A percentile compares a stretch with the other conserved stretches of the same genome.
Evolutionary conservation across 1,140 invertebrate species (phyloP).

Genomic region (Cherax destructor): DNA sequence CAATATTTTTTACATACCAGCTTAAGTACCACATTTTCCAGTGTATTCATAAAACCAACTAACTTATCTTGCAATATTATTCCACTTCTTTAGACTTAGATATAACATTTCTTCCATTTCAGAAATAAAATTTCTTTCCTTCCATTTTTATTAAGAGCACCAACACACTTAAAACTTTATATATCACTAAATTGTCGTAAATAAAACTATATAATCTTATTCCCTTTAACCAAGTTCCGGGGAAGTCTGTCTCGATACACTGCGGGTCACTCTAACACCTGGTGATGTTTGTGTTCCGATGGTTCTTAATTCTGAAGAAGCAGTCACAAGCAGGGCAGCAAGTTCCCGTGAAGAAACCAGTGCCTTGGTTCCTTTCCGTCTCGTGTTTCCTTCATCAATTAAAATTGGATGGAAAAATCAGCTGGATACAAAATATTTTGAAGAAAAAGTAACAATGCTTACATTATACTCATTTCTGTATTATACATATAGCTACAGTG

Average conservation of each 20-base stretch:
- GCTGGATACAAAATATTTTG: neutral
- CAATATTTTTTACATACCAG: neutral
- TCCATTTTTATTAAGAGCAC: conserved; percentile 26
- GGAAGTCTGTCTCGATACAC: conserved; percentile 58
- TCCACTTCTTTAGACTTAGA: neutral
- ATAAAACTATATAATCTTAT: conserved; percentile 1
- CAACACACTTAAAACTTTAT: conserved; percentile 26
- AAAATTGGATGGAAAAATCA: neutral
- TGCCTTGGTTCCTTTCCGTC: neutral
- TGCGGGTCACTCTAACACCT: conserved; percentile 52
- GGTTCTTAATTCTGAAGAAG: conserved; percentile 29
- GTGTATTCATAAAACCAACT: neutral
- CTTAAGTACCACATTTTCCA: neutral
- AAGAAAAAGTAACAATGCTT: neutral
- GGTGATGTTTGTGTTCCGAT: conserved; percentile 52
- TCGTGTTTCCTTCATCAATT: conserved; percentile 33
- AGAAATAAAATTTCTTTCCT: neutral
- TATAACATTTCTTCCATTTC: neutral
- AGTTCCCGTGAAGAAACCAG: conserved; percentile 53
- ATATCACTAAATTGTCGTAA: conserved; percentile 5
- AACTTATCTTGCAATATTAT: neutral
- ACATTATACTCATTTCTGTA: too few relatives aligned
- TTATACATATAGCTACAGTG: too few relatives aligned
- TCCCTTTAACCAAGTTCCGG: conserved; percentile 46
- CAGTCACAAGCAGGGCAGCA: conserved; percentile 23